phyloP scores from a whole-genome alignment of 2,113 vertebrate genomes.

The Panthera uncia region DNA sequence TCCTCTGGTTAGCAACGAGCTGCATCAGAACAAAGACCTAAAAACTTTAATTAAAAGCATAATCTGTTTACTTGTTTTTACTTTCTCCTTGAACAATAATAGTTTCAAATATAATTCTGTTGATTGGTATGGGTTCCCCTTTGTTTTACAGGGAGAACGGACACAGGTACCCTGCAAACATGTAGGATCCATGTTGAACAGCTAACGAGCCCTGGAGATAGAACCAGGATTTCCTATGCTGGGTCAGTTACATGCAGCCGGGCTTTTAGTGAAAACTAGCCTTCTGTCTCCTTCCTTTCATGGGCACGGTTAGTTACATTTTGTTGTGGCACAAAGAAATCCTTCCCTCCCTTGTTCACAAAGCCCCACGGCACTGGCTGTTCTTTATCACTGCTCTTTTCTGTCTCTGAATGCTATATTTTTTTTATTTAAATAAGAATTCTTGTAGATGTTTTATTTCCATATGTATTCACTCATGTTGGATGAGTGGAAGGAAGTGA shows the following conservation, averaged over 20 bases:
- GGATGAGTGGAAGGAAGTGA: constrained; percentile 50
- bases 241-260: constrained; percentile 81
- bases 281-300: constrained; percentile 86
- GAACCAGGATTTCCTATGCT: constrained; percentile 80
- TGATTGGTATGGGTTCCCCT: constrained; percentile 30
- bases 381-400: constrained; percentile 86
- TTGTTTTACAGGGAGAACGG: constrained; percentile 72
- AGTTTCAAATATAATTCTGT: constrained; percentile 62
- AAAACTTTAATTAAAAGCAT: constrained; percentile 35
- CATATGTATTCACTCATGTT: constrained; percentile 79
- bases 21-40: neutral
- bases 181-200: constrained; percentile 70
- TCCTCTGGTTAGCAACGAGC: neutral
- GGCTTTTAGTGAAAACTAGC: constrained; percentile 81
- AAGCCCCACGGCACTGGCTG: constrained; percentile 77
- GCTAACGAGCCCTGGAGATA: constrained; percentile 75
- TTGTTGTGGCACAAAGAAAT: constrained; percentile 86
- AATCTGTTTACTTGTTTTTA: neutral
- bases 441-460: constrained; percentile 80
- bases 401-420: constrained; percentile 74
- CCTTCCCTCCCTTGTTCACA: constrained; percentile 82
- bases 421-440: constrained; percentile 83
- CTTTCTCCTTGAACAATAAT: constrained; percentile 53
- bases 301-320: constrained; percentile 83
- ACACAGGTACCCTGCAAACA: constrained; percentile 40